phyloP scores from a whole-genome alignment of 2,113 vertebrate genomes.

The Bubo blakistoni region DNA sequence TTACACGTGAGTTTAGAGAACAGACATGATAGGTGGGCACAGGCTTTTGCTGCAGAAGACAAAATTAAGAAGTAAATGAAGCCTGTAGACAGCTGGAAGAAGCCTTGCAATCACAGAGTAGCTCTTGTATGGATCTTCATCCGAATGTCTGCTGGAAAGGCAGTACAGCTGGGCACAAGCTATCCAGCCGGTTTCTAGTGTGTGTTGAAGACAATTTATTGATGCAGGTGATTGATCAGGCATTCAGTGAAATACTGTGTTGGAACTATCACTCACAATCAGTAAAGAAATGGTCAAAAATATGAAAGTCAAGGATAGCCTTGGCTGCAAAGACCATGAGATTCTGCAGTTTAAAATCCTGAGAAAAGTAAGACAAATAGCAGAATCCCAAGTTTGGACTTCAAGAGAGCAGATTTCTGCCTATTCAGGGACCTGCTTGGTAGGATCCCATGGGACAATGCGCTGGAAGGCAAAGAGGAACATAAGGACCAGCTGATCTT shows the following conservation, averaged over 20 bases:
- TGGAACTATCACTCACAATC: not conserved
- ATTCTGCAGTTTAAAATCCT: not conserved
- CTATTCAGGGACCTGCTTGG: not conserved
- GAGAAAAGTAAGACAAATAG: not conserved
- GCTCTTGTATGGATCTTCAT: not conserved
- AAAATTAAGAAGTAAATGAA: not conserved
- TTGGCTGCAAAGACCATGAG: not conserved
- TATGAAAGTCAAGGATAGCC: not conserved
- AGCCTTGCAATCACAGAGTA: not conserved
- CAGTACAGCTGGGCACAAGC: not conserved
- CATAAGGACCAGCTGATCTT: not conserved
- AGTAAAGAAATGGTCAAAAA: not conserved
- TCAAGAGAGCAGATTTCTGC: not conserved
- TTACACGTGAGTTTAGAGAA: not conserved
- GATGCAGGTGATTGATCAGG: not conserved
- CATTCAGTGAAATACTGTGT: not conserved
- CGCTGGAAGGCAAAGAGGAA: not conserved
- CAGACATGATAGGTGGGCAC: not conserved
- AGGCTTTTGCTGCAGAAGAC: not conserved
- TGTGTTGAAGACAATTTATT: not conserved
- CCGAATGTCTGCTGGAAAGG: not conserved
- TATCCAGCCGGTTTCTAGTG: not conserved
- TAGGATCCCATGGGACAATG: not conserved
- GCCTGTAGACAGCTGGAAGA: not conserved
- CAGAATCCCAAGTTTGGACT: not conserved